phyloP scores from a whole-genome alignment of 2,113 vertebrate species.

The Bos indicus region DNA sequence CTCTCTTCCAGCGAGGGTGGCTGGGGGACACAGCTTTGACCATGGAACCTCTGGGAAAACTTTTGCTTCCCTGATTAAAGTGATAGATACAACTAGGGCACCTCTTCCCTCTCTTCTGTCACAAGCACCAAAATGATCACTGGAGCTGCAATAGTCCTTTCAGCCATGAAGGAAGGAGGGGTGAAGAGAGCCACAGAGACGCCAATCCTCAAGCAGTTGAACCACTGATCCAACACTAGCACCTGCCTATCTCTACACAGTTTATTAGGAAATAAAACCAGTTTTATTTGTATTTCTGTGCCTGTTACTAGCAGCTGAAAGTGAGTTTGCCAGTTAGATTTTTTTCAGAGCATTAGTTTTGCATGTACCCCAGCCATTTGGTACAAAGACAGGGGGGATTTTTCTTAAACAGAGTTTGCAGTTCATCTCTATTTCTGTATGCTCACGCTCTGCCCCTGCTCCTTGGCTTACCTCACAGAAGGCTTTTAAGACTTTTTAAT shows the following conservation, averaged over 20 bases:
- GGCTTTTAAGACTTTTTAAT: not conserved
- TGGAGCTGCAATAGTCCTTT: not conserved
- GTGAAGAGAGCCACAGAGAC: not conserved
- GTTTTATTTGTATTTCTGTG: not conserved
- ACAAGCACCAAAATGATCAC: not conserved
- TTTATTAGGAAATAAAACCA: conserved; percentile 3
- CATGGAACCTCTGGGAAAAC: not conserved
- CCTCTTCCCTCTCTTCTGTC: not conserved
- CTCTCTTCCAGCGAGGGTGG: not conserved
- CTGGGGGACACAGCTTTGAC: not conserved
- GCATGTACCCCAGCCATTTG: not conserved
- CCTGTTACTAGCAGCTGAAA: not conserved
- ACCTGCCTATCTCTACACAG: not conserved
- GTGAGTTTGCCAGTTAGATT: not conserved
- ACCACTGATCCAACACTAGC: not conserved
- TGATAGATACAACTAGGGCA: not conserved
- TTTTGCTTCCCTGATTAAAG: not conserved
- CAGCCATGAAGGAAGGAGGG: not conserved
- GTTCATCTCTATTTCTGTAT: not conserved
- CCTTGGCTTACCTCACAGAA: not conserved
- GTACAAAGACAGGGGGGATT: not conserved
- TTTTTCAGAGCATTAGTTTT: not conserved
- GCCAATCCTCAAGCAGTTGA: not conserved
- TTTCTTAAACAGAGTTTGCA: not conserved
- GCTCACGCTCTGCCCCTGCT: not conserved